Conservation (phyloP, 2,888 invertebrate species). For the Drosophila cognata region DNA sequence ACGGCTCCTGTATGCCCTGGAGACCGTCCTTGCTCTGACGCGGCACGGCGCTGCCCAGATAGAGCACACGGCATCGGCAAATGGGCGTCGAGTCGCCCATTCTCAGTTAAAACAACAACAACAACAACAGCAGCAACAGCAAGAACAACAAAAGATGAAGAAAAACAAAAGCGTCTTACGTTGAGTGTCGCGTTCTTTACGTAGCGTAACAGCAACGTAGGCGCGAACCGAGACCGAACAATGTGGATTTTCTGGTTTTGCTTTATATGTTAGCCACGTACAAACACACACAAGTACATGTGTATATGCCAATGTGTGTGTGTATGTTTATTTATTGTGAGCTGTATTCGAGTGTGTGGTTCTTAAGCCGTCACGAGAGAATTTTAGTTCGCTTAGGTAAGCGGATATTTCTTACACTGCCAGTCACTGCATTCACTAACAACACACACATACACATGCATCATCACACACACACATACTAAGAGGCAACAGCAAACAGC, state of each 20-base stretch:
- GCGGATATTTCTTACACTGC: slow-evolving; percentile 70
- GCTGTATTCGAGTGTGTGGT: slow-evolving; percentile 57
- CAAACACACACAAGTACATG: slow-evolving; percentile 38
- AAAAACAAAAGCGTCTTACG: slow-evolving; percentile 46
- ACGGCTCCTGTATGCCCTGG: slow-evolving; percentile 98
- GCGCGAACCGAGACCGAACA: slow-evolving; percentile 62
- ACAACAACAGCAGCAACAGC: slow-evolving; percentile 11
- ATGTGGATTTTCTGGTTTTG: slow-evolving; percentile 83
- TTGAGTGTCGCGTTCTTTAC: slow-evolving; percentile 50
- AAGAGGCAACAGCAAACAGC: slow-evolving; percentile 26
- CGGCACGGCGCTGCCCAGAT: slow-evolving; percentile 97
- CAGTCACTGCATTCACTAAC: slow-evolving; percentile 58
- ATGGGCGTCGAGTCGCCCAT: slow-evolving; percentile 95
- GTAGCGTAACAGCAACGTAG: slow-evolving; percentile 41
- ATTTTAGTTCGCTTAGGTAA: slow-evolving; percentile 78
- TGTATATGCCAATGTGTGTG: slow-evolving; percentile 25
- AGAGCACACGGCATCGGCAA: slow-evolving; percentile 97
- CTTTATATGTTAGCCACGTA: slow-evolving; percentile 70
- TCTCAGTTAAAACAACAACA: slow-evolving; percentile 35
- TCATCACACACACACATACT: slow-evolving; percentile 48
- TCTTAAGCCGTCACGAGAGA: slow-evolving; percentile 70
- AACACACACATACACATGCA: slow-evolving; percentile 46
- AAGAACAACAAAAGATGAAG: slow-evolving; percentile 19
- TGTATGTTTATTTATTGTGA: slow-evolving; percentile 36
- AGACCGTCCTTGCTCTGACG: slow-evolving; percentile 99